Evolutionary conservation across 2,113 vertebrate species (phyloP).

Genomic region (Charina bottae): DNA sequence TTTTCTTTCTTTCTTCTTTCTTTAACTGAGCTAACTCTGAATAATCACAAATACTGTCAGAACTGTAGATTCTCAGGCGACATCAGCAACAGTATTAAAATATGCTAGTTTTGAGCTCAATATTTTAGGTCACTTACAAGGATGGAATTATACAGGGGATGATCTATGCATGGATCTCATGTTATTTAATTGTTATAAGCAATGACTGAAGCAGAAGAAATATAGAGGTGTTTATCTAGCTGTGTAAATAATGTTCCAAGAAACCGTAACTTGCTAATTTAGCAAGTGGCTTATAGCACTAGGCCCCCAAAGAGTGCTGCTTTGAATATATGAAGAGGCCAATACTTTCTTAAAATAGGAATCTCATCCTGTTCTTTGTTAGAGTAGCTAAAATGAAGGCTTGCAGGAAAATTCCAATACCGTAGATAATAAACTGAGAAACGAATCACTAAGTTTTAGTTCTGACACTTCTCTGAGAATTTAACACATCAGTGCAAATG

Average conservation of each 20-base stretch:
- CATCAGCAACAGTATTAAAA: background rate
- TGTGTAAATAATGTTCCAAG: background rate
- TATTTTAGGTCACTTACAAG: background rate
- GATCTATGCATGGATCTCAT: slow-evolving; percentile 5
- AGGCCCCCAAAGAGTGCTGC: background rate
- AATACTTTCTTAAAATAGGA: background rate
- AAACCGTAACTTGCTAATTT: background rate
- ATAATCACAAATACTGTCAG: background rate
- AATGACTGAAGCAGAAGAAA: slow-evolving; percentile 18
- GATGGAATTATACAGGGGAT: background rate
- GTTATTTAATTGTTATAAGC: background rate
- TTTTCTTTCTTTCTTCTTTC: background rate
- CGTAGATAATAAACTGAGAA: background rate
- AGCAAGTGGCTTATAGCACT: background rate
- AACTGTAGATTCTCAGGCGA: slow-evolving; percentile 20
- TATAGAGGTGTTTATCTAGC: background rate
- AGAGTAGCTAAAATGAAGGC: background rate
- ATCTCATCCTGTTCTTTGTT: background rate
- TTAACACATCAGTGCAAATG: background rate
- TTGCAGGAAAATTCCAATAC: background rate
- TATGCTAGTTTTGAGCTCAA: background rate
- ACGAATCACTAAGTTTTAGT: background rate
- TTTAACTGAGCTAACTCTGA: slow-evolving; percentile 24
- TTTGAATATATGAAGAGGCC: background rate
- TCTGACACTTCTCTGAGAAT: background rate